These are phyloP conservation scores for Bombylius major DNA, from an alignment of 2,888 invertebrate genomes.

Conservation along the genomic window DNA sequence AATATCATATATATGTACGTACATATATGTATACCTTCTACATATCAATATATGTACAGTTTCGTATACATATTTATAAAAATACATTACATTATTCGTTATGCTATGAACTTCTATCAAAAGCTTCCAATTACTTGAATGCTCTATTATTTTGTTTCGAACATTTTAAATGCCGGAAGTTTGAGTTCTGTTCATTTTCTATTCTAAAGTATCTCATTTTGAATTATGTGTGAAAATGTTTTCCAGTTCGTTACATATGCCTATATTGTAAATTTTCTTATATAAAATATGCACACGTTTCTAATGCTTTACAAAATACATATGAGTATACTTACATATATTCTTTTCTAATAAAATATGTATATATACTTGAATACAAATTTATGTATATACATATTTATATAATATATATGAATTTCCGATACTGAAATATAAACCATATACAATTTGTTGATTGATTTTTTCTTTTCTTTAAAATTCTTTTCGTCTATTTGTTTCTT, in stretches of 20 bases:
- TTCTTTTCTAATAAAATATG: too few relatives aligned
- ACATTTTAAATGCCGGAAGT: slow-evolving; percentile 3
- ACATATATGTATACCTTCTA: too few relatives aligned
- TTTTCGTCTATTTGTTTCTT: too few relatives aligned
- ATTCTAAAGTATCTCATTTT: slow-evolving; percentile 9
- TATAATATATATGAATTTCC: too few relatives aligned
- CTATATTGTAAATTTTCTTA: not conserved
- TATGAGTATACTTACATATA: too few relatives aligned
- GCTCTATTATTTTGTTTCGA: not conserved
- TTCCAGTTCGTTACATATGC: slow-evolving; percentile 8
- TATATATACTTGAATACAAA: too few relatives aligned
- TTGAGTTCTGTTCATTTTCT: slow-evolving; percentile 1
- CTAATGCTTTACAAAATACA: too few relatives aligned
- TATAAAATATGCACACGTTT: not conserved
- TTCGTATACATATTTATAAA: not conserved
- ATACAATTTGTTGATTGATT: too few relatives aligned
- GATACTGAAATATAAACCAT: too few relatives aligned
- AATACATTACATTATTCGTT: not conserved
- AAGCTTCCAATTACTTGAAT: not conserved
- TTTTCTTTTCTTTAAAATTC: too few relatives aligned
- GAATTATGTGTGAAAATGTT: slow-evolving; percentile 15
- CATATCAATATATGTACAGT: not conserved
- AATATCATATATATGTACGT: too few relatives aligned
- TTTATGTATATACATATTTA: too few relatives aligned
- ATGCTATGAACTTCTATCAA: not conserved